Base-by-base conservation (phyloP, 2,113 vertebrate species). In the Mesembrinibis cayennensis region DNA sequence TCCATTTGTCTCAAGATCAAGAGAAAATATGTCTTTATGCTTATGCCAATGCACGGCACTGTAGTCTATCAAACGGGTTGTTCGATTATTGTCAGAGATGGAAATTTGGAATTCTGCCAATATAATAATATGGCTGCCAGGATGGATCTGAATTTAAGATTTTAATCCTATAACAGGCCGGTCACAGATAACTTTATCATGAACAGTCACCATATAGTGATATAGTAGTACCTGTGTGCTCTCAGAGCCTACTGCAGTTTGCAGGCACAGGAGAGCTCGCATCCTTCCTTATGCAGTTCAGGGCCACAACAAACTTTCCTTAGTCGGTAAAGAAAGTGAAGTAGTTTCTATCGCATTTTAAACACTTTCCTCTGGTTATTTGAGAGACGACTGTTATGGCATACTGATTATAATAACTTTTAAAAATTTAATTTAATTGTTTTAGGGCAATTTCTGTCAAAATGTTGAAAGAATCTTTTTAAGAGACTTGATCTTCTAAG, bases 41-140 rank as follows among this genome's bases (percentile, higher is more conserved):
- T 90, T 67, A 50, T 9, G 71, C 82, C 93, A 92, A 42, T 53
- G 34, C 47, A 77, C 49, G 34, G 59, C 66, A 34, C 88, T 88
- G 93, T 20, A 49, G 26, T 42, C 79, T 66, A n/a, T 95, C 95
- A 94, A 83, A 88, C 38, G 74, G 38, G 84, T 69, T 82, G 70
- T 6, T 76, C 4, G 13, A 76, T 87, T 58, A 76, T 87, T 58
- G 67, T 66, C 78, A 88, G 52, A 77, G 90, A 93, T 83, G 67
- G 82, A 83, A 91, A 80, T 80, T 1, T 90, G 93, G 78, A 87
- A 90, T 76, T 49, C 47, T 53, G 62, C 84, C 87, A 95, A 38
- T 52, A 49, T 20, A 74, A 62, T 49, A 67, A 76, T 38, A 69
- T 19, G 47, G 40, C 81, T 93, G 44, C 74, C 74, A 71, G 62